Conservation (phyloP, 1,140 invertebrate species). For the Phortica variegata region DNA sequence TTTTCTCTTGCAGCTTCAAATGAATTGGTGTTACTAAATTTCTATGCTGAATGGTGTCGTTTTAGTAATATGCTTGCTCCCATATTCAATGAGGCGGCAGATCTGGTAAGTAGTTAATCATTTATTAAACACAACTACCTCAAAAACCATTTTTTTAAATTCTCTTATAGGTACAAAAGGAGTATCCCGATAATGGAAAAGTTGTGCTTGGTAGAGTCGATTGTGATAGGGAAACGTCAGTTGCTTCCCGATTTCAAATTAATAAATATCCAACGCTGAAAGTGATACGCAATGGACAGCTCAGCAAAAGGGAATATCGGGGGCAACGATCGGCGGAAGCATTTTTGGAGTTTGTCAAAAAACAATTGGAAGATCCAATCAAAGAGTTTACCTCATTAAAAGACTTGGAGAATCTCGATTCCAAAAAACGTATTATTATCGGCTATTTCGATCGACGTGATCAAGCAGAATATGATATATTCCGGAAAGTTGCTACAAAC, state of each 20-base stretch:
- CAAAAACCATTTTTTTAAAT: too few species aligned
- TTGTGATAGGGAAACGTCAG: conserved; percentile 84
- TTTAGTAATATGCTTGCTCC: conserved; percentile 95
- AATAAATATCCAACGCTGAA: conserved; percentile 99
- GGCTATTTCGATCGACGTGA: conserved; percentile 88
- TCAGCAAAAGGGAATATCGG: conserved; percentile 93
- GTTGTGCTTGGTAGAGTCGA: conserved; percentile 96
- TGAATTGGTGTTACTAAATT: conserved; percentile 97
- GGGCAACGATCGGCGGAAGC: conserved; percentile 74
- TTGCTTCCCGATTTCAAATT: conserved; percentile 91
- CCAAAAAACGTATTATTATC: conserved; percentile 89
- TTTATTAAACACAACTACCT: conserved; percentile 2
- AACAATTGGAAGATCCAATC: conserved; percentile 89
- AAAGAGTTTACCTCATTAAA: conserved; percentile 74
- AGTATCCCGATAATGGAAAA: conserved; percentile 78
- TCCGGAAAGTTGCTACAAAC: conserved; percentile 80
- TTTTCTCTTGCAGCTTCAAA: conserved; percentile 75
- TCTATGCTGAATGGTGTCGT: conserved; percentile 97
- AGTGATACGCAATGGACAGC: conserved; percentile 90
- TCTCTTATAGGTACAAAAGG: conserved; percentile 58
- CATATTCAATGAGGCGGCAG: conserved; percentile 94
- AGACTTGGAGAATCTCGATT: conserved; percentile 78
- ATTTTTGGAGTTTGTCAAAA: conserved; percentile 82
- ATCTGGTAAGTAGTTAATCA: conserved; percentile 66
- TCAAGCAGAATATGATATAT: conserved; percentile 76